Percentiles rank a stretch among this genome's conserved stretches.
Evolutionary conservation across 2,797 vertebrate genomes (phyloP).

Genomic region (Alcedo quadribrachys): DNA sequence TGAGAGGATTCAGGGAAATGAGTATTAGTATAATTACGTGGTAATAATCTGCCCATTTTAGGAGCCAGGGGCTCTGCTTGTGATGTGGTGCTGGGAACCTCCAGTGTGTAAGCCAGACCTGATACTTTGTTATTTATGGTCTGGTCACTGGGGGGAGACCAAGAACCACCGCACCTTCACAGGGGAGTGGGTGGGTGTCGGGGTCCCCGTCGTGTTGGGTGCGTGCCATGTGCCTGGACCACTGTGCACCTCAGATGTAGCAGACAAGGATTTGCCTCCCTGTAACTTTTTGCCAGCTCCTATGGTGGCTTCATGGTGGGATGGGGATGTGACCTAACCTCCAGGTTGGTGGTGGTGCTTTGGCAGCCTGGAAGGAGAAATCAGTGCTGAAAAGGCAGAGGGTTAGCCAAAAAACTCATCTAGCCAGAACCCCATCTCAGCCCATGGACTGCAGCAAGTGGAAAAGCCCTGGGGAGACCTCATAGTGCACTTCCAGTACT

Average conservation of each 20-base stretch:
- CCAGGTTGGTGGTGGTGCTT: background rate
- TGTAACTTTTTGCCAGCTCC: accelerated
- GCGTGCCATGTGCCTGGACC: accelerated
- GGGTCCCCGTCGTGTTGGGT: accelerated
- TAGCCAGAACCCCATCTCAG: background rate
- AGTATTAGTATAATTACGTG: conserved; percentile 16
- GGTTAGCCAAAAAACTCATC: accelerated
- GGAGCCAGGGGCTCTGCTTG: background rate
- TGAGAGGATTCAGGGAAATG: background rate
- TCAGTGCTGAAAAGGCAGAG: background rate
- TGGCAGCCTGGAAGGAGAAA: background rate
- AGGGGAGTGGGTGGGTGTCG: background rate
- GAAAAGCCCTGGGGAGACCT: background rate
- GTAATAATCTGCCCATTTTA: background rate
- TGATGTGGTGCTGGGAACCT: background rate
- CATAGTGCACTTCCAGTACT: background rate
- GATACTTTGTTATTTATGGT: conserved; percentile 19
- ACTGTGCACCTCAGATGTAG: accelerated
- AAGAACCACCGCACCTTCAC: background rate
- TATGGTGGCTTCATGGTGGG: accelerated
- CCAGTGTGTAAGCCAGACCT: background rate
- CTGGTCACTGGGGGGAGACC: conserved; percentile 66
- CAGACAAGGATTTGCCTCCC: accelerated
- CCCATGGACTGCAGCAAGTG: background rate
- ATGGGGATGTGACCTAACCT: accelerated